Percentiles rank a stretch among this genome's conserved stretches.
Evolutionary conservation across 2,113 vertebrate species (phyloP).

Genomic region (Sander vitreus): DNA sequence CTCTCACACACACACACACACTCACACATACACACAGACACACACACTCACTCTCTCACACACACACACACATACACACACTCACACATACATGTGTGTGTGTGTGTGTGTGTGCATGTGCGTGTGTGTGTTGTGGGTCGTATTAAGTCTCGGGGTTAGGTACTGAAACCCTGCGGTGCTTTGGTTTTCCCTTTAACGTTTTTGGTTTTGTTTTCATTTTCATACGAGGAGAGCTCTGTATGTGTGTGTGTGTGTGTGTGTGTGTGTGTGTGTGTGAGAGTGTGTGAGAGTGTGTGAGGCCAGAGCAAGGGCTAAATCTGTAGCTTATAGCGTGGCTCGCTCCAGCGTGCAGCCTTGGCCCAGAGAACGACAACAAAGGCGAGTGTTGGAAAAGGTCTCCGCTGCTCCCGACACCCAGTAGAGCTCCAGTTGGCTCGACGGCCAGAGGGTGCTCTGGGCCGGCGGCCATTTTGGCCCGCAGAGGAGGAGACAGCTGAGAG

Average conservation of each 20-base stretch:
- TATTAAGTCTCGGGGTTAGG: no score
- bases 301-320: slow-evolving; percentile 40
- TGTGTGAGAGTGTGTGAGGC: slow-evolving; percentile 27
- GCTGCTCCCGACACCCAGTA: slow-evolving; percentile 32
- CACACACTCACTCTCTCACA: no score
- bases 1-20: no score
- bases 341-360: slow-evolving; percentile 59
- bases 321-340: slow-evolving; percentile 25
- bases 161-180: no score
- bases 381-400: slow-evolving; percentile 44
- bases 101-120: no score
- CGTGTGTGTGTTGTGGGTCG: no score
- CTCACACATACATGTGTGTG: no score
- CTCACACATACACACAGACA: no score
- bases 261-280: slow-evolving; percentile 22
- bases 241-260: slow-evolving; percentile 15
- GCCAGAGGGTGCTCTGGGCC: slow-evolving; percentile 30
- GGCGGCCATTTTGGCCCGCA: slow-evolving; percentile 54
- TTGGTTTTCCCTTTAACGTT: no score
- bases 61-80: no score
- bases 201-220: no score
- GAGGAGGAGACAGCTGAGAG: slow-evolving; percentile 51
- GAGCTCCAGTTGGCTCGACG: slow-evolving; percentile 33
- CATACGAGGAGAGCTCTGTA: no score
- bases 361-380: slow-evolving; percentile 62